Percentiles rank a stretch among this genome's conserved stretches.
Evolutionary conservation across 2,113 vertebrate species (phyloP).

Genomic region (Pterocles orientalis): DNA sequence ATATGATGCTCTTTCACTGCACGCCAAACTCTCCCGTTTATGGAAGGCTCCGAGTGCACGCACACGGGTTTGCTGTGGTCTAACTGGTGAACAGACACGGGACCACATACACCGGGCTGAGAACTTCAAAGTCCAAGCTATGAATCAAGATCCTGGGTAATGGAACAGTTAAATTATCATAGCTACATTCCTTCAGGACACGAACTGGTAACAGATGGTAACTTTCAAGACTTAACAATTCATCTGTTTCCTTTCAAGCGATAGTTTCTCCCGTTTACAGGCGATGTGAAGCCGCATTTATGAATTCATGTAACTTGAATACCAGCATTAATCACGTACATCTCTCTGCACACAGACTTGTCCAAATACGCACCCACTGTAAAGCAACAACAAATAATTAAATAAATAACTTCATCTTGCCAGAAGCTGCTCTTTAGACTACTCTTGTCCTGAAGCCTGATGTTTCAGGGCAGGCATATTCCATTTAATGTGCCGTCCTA

Average conservation of each 20-base stretch:
- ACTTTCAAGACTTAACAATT: conserved; percentile 32
- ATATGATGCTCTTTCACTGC: conserved; percentile 3
- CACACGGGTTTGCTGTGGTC: background rate
- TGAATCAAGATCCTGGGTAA: background rate
- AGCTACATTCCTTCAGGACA: background rate
- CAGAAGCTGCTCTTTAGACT: background rate
- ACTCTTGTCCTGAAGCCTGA: background rate
- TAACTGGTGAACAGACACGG: background rate
- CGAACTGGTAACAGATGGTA: conserved; percentile 37
- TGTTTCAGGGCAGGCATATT: background rate
- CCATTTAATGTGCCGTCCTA: background rate
- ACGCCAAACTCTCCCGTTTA: background rate
- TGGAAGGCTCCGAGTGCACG: background rate
- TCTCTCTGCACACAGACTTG: background rate
- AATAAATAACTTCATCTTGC: background rate
- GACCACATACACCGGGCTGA: background rate
- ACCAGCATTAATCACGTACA: background rate
- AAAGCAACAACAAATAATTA: background rate
- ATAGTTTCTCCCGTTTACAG: background rate
- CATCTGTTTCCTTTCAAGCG: background rate
- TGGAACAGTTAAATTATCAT: background rate
- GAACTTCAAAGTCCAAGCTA: background rate
- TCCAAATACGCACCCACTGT: background rate
- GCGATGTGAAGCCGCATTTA: background rate
- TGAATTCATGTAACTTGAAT: background rate